phyloP scores from a whole-genome alignment of 1,140 invertebrate species.

The Vollenhovia emeryi region DNA sequence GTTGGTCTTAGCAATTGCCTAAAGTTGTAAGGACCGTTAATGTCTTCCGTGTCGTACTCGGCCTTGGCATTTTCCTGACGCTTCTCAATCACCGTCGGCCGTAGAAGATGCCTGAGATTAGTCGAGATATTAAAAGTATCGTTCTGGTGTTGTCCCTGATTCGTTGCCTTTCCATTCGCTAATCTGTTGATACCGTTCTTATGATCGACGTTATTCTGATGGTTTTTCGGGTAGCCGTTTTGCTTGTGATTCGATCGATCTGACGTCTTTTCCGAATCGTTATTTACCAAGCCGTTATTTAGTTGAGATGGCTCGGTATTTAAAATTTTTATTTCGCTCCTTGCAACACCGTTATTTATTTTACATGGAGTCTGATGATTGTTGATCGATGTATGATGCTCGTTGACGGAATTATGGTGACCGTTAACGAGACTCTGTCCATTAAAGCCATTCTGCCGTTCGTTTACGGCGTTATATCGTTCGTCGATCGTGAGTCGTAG shows the following conservation, averaged over 20 bases:
- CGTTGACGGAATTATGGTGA: constrained; percentile 16
- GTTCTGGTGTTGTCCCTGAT: constrained; percentile 24
- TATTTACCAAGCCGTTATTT: constrained; percentile 6
- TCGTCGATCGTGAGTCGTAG: constrained; percentile 67
- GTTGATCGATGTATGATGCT: constrained; percentile 24
- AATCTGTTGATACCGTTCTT: constrained; percentile 51
- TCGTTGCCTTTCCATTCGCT: constrained; percentile 33
- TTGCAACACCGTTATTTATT: background rate
- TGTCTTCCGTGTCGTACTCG: constrained; percentile 85
- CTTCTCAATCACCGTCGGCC: constrained; percentile 84
- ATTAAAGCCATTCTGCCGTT: constrained; percentile 28
- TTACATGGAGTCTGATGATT: background rate
- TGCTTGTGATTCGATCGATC: constrained; percentile 30
- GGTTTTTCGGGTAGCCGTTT: constrained; percentile 43
- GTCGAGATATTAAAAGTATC: constrained; percentile 81
- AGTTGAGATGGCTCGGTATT: constrained; percentile 27
- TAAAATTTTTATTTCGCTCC: background rate
- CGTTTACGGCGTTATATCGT: constrained; percentile 52
- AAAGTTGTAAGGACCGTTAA: constrained; percentile 90
- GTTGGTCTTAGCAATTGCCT: constrained; percentile 89
- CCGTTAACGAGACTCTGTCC: constrained; percentile 29
- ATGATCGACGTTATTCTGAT: background rate
- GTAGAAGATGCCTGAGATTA: constrained; percentile 84
- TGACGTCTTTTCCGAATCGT: constrained; percentile 9
- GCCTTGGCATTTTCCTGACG: constrained; percentile 69